Base-by-base conservation (phyloP, 2,113 vertebrate genomes). In the Holacanthus passer region DNA sequence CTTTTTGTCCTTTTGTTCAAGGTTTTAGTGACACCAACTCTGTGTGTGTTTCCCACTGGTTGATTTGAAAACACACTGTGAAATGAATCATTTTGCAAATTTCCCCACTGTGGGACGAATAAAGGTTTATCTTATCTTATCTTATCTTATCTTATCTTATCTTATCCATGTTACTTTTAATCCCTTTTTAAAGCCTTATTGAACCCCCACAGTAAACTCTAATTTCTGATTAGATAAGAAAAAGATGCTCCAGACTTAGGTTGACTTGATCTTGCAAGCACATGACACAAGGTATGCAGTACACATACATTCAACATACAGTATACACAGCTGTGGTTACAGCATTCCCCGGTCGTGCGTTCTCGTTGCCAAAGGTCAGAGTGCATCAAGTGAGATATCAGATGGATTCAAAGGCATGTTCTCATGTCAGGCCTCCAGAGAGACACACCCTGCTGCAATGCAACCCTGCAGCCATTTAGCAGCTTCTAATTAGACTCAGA, bases 291-390 rank as follows among this genome's bases (percentile, higher is more conserved):
- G 68, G 24, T 62, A 74, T 73, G 63, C 59, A 43, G 47, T 27
- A n/a, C 43, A 63, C 27, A 69, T n/a, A 72, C 59, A 47, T 53
- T 24, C 73, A 50, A 43, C 59, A 64, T 48, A 67, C 22, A n/a
- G 48, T 52, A 56, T 29, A 84, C 79, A 75, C 68, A 74, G 73
- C 86, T 89, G 70, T 2, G 6, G 53, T 37, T 32, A 10, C 50
- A 16, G 64, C 82, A 72, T 79, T 79, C 80, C 67, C 53, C 11
- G 0, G 31, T 63, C 41, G 29, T 59, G 52, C 89, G 83, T 87
- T 84, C 77, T 43, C 29, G 56, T 62, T 73, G 59, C 81, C 81
- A 91, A 92, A 92, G 87, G 91, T 90, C 85, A 89, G 50, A 82
- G 86, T 58, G 64, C 87, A 69, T 32, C 39, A 9, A 64, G 66